A percentile compares a stretch with the other conserved stretches of the same genome.
Conservation (phyloP, 2,113 vertebrate species). For the Sitta europaea region DNA sequence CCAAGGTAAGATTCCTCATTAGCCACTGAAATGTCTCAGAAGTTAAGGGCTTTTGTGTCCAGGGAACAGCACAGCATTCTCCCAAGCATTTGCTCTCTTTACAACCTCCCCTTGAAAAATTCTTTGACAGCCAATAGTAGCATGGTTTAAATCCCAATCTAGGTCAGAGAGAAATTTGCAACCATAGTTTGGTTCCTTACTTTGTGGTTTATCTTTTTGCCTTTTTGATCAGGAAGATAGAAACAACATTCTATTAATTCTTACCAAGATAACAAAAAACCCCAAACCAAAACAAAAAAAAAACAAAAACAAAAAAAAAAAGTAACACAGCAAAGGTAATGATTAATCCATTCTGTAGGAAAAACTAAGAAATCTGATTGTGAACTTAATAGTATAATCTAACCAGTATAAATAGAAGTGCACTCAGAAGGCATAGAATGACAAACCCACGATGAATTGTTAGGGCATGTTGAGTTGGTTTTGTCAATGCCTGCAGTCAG, state of each 20-base stretch:
- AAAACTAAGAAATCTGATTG: not conserved
- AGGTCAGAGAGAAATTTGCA: conserved; percentile 44
- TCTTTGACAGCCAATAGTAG: not conserved
- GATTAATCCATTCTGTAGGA: conserved; percentile 56
- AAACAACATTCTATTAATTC: not conserved
- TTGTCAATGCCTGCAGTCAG: conserved; percentile 46
- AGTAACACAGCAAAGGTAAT: conserved; percentile 56
- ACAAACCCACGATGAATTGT: conserved; percentile 51
- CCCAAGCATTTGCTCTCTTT: not conserved
- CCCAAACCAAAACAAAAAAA: not conserved
- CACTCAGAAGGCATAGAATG: conserved; percentile 2
- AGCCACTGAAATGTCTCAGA: not conserved
- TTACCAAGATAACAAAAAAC: not conserved
- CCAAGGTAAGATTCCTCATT: not conserved
- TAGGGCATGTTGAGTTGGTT: conserved; percentile 52
- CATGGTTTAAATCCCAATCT: conserved; percentile 37
- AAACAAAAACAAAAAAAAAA: not conserved
- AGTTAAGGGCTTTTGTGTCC: not conserved
- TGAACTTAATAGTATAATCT: conserved; percentile 39
- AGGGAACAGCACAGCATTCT: not conserved
- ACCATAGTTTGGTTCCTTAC: not conserved
- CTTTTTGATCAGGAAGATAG: not conserved
- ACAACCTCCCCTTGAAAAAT: not conserved
- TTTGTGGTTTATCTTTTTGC: conserved; percentile 34
- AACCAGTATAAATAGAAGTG: conserved; percentile 44